Percentiles rank a stretch among this genome's conserved stretches.
These are phyloP conservation scores for Trinectes maculatus DNA, from an alignment of 2,113 vertebrate genomes.

Conservation along the genomic window DNA sequence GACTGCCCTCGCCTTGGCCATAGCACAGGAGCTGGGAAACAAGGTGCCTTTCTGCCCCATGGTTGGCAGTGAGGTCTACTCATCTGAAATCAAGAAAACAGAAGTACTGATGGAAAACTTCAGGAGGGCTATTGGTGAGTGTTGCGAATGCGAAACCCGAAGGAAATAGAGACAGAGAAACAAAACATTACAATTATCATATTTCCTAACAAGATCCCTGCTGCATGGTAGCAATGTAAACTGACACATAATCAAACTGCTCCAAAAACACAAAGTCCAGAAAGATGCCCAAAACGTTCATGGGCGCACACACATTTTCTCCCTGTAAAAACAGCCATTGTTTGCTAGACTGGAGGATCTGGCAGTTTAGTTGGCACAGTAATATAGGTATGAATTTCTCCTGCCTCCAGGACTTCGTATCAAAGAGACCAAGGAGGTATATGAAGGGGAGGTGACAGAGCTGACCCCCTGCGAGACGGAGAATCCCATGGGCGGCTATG, in stretches of 20 bases:
- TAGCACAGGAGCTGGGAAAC: conserved; percentile 96
- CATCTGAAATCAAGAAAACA: conserved; percentile 98
- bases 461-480: conserved; percentile 97
- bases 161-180: not conserved
- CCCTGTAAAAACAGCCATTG: conserved; percentile 34
- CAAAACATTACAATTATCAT: not conserved
- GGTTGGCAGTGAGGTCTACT: conserved; percentile 99
- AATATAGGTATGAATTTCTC: conserved; percentile 37
- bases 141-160: not conserved
- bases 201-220: not conserved
- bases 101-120: conserved; percentile 99
- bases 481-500: conserved; percentile 98
- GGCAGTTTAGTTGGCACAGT: conserved; percentile 3
- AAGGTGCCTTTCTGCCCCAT: conserved; percentile 99
- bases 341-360: conserved; percentile 18
- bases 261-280: too few species aligned
- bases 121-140: conserved; percentile 95
- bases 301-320: conserved; percentile 13
- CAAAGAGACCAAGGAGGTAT: conserved; percentile 99
- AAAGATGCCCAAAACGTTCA: conserved; percentile 42
- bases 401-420: conserved; percentile 89
- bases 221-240: not conserved
- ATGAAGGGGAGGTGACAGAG: conserved; percentile 98
- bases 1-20: conserved; percentile 95
- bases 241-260: too few species aligned